These are phyloP conservation scores for Eremobia ochroleuca DNA, from an alignment of 2,888 invertebrate genomes.

Conservation along the genomic window DNA sequence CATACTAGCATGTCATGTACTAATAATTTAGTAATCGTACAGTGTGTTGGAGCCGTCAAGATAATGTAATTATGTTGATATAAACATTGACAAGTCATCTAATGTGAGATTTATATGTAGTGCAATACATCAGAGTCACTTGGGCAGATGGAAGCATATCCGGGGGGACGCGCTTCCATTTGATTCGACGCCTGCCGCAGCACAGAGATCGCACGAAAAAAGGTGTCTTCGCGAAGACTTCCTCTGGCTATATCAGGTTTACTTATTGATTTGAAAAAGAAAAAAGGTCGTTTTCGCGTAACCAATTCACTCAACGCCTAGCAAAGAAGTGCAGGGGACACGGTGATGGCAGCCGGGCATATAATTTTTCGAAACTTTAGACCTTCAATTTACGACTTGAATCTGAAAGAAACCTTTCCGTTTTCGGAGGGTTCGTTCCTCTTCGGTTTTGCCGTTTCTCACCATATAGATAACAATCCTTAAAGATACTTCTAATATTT, in stretches of 20 bases:
- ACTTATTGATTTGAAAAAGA: too few species aligned
- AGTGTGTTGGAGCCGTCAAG: slow-evolving; percentile 34
- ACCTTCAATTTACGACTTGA: background rate
- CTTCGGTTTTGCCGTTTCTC: background rate
- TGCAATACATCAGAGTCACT: background rate
- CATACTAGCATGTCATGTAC: slow-evolving; percentile 24
- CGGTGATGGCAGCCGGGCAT: background rate
- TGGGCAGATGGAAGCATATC: background rate
- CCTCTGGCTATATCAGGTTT: background rate
- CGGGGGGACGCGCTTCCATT: background rate
- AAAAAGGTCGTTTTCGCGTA: too few species aligned
- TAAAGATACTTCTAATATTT: background rate
- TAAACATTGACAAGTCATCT: slow-evolving; percentile 12
- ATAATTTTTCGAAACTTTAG: background rate
- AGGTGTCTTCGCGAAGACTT: background rate
- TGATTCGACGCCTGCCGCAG: background rate
- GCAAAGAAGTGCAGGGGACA: background rate
- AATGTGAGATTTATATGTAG: slow-evolving; percentile 12
- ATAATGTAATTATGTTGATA: slow-evolving; percentile 35
- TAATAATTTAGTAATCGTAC: slow-evolving; percentile 14
- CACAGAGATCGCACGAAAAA: background rate
- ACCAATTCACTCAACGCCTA: background rate
- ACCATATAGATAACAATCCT: background rate
- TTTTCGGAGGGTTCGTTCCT: background rate
- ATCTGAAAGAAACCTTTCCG: background rate